Evolutionary conservation across 2,797 vertebrate genomes (phyloP).

Genomic region (Thunnus albacares): DNA sequence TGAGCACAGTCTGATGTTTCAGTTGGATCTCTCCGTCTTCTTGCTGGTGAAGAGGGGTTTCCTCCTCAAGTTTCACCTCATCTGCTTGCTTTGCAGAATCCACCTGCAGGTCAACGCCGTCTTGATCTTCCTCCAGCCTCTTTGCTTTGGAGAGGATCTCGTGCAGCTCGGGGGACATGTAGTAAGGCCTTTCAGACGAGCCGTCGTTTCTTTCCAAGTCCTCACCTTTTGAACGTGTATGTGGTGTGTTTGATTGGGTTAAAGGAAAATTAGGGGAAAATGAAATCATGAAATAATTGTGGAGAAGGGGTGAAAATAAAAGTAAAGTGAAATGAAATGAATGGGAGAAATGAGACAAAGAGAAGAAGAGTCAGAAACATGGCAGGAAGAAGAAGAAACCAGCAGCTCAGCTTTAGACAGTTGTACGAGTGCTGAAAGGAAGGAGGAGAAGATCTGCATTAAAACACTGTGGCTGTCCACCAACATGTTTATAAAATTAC

Average conservation of each 20-base stretch:
- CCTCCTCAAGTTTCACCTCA: conserved; percentile 77
- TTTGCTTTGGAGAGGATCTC: conserved; percentile 90
- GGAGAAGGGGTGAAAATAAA: conserved; percentile 51
- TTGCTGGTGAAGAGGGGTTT: conserved; percentile 78
- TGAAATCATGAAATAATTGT: conserved; percentile 47
- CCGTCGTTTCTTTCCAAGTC: conserved; percentile 98
- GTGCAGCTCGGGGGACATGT: conserved; percentile 93
- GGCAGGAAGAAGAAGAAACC: conserved; percentile 56
- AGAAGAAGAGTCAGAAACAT: conserved; percentile 77
- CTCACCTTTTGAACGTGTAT: conserved; percentile 88
- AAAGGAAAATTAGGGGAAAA: conserved; percentile 62
- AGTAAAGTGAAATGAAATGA: conserved; percentile 64
- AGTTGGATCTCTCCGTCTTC: conserved; percentile 81
- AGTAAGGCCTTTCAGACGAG: conserved; percentile 93
- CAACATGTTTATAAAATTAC: conserved; percentile 70
- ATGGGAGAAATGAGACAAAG: conserved; percentile 69
- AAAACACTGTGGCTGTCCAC: background rate
- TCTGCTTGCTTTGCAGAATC: conserved; percentile 44
- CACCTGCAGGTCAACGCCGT: conserved; percentile 20
- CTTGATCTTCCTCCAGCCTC: conserved; percentile 55
- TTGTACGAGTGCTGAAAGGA: conserved; percentile 18
- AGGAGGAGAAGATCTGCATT: background rate
- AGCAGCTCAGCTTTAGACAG: conserved; percentile 61
- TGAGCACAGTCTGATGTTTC: conserved; percentile 71
- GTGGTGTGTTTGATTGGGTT: conserved; percentile 60